These are phyloP conservation scores for Entelurus aequoreus DNA, from an alignment of 2,113 vertebrate species.

Conservation along the genomic window DNA sequence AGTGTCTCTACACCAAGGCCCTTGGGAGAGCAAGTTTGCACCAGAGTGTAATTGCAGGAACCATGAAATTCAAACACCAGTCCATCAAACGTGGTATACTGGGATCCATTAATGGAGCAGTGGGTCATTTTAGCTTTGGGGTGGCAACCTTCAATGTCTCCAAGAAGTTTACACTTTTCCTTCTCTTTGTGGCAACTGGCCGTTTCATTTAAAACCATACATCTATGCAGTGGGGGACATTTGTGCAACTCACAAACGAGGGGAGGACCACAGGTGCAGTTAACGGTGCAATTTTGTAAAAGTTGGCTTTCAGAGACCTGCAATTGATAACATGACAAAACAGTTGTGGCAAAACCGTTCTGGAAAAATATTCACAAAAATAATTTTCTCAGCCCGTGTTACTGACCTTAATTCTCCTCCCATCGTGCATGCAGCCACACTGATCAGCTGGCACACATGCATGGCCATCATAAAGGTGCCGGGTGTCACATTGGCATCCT, in stretches of 20 bases:
- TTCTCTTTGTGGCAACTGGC: slow-evolving; percentile 14
- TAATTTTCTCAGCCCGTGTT: too few species aligned
- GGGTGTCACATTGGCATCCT: slow-evolving; percentile 42
- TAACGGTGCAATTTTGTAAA: slow-evolving; percentile 26
- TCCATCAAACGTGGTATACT: too few species aligned
- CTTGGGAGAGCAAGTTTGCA: too few species aligned
- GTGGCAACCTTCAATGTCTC: too few species aligned
- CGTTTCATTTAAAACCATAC: slow-evolving; percentile 15
- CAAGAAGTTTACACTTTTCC: too few species aligned
- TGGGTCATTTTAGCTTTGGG: too few species aligned
- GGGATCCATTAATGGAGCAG: too few species aligned
- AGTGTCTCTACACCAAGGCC: too few species aligned
- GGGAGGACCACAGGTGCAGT: slow-evolving; percentile 37
- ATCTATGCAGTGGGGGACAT: slow-evolving; percentile 21
- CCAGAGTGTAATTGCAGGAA: too few species aligned
- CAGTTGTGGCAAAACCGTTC: too few species aligned
- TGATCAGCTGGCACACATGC: slow-evolving; percentile 4
- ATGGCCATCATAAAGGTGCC: slow-evolving; percentile 30
- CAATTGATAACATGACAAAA: neutral
- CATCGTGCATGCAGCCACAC: slow-evolving; percentile 39
- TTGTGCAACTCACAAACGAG: slow-evolving; percentile 16
- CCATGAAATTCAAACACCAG: too few species aligned
- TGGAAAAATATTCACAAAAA: neutral
- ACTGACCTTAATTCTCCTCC: slow-evolving; percentile 30
- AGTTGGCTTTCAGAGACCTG: slow-evolving; percentile 26